Conservation (phyloP, 2,797 vertebrate genomes). For the Oreochromis grahami region DNA sequence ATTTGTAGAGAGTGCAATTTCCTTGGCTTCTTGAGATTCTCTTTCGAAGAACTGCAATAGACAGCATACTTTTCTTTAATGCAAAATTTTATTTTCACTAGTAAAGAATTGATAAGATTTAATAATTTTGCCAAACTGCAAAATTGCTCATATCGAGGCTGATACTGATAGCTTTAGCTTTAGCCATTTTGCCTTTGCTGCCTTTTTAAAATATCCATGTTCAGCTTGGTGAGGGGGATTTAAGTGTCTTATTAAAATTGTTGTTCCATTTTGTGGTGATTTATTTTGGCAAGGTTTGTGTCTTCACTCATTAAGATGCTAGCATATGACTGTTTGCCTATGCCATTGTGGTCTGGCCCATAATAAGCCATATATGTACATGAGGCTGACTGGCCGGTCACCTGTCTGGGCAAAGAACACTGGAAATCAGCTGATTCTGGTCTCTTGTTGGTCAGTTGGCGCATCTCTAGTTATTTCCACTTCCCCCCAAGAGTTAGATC, state of each 20-base stretch:
- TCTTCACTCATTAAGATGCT: not conserved
- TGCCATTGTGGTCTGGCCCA: not conserved
- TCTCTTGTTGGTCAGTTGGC: not conserved
- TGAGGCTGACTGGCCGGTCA: not conserved
- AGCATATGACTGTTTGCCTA: not conserved
- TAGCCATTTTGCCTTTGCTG: not conserved
- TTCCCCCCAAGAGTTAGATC: not conserved
- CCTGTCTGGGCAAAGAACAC: not conserved
- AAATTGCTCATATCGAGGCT: not conserved
- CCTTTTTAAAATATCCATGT: not conserved
- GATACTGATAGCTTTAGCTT: not conserved
- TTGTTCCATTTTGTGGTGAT: not conserved
- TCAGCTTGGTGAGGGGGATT: not conserved
- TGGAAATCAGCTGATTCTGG: not conserved
- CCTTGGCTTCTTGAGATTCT: not conserved
- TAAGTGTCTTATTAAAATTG: not conserved
- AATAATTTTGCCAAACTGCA: not conserved
- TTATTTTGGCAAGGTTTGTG: not conserved
- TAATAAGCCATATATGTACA: not conserved
- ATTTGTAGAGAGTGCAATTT: not conserved
- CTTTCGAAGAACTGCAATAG: not conserved
- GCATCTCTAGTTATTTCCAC: not conserved
- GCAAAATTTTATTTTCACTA: not conserved
- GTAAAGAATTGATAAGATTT: not conserved
- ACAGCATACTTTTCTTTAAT: not conserved